Evolutionary conservation across 1,140 invertebrate genomes (phyloP).

Genomic region (Tetramorium alpestre): DNA sequence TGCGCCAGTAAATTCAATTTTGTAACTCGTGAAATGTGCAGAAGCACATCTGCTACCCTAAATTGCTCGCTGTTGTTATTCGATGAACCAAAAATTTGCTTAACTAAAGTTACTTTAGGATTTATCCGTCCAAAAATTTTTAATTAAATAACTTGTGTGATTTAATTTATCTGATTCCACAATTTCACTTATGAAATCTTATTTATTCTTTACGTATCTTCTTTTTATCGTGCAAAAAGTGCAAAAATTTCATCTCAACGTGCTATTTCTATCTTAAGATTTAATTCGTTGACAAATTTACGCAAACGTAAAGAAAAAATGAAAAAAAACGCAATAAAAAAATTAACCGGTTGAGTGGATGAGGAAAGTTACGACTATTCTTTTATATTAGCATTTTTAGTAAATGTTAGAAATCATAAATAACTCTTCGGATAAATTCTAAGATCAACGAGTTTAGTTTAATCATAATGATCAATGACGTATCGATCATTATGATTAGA

Average conservation of each 20-base stretch:
- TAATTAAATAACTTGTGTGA: neutral
- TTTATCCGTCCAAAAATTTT: neutral
- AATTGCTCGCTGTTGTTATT: slow-evolving; percentile 13
- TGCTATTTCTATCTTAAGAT: neutral
- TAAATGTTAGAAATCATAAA: neutral
- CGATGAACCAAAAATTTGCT: neutral
- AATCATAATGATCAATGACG: neutral
- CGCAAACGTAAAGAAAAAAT: neutral
- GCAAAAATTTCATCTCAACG: neutral
- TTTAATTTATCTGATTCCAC: neutral
- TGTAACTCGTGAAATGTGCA: slow-evolving; percentile 13
- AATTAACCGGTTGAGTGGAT: neutral
- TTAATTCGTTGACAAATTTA: neutral
- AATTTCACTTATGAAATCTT: neutral
- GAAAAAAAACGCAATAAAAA: neutral
- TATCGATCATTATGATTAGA: too few relatives aligned
- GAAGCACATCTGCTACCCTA: neutral
- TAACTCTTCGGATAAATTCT: neutral
- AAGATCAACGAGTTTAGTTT: slow-evolving; percentile 6
- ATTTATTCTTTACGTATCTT: neutral
- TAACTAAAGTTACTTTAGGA: neutral
- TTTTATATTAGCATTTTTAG: neutral
- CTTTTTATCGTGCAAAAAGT: neutral
- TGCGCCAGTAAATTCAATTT: neutral
- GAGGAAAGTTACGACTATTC: neutral